Evolutionary conservation across 2,797 vertebrate genomes (phyloP).

Genomic region (Pangasius sanitwongsei): DNA sequence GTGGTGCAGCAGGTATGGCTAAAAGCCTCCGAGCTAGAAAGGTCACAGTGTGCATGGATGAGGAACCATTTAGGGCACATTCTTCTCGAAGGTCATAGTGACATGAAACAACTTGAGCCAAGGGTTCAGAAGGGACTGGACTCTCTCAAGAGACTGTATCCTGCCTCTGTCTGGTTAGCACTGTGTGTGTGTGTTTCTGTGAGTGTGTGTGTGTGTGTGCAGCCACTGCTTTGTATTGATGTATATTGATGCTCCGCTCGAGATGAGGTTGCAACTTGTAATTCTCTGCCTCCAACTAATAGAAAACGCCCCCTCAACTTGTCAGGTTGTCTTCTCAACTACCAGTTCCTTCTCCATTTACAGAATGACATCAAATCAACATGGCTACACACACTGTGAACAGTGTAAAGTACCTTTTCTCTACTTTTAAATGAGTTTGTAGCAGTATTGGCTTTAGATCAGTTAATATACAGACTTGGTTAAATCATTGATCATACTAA

Average conservation of each 20-base stretch:
- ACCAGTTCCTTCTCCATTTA: background rate
- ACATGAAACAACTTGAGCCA: slow-evolving; percentile 52
- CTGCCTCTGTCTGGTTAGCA: background rate
- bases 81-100: slow-evolving; percentile 58
- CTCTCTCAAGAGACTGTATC: slow-evolving; percentile 13
- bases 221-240: background rate
- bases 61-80: slow-evolving; percentile 58
- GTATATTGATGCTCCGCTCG: background rate
- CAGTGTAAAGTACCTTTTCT: background rate
- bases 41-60: slow-evolving; percentile 58
- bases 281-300: background rate
- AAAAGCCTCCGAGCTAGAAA: slow-evolving; percentile 58
- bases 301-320: background rate
- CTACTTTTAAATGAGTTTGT: background rate
- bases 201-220: background rate
- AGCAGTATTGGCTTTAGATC: background rate
- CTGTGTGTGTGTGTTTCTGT: background rate
- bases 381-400: background rate
- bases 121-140: slow-evolving; percentile 26
- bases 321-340: background rate
- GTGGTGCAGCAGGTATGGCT: slow-evolving; percentile 57
- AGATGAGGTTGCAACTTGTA: slow-evolving; percentile 9
- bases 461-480: background rate
- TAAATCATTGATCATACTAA: background rate
- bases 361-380: background rate